Percentiles rank a stretch among this genome's conserved stretches.
Conservation (phyloP, 2,113 vertebrate genomes). For the Eulemur macaco region DNA sequence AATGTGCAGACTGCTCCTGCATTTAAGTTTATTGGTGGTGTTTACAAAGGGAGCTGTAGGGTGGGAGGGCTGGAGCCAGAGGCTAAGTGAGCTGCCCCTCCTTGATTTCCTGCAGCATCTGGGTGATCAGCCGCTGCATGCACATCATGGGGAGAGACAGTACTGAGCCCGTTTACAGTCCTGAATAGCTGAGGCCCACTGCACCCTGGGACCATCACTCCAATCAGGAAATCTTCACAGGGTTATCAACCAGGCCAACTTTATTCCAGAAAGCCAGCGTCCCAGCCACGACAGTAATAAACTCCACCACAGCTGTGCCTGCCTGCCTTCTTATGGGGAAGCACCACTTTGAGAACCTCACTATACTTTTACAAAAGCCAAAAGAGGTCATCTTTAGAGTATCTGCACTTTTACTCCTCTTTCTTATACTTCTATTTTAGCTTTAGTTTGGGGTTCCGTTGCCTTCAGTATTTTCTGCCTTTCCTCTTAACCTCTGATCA, state of each 20-base stretch:
- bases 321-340: conserved; percentile 90
- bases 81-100: background rate
- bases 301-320: conserved; percentile 92
- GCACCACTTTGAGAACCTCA: conserved; percentile 89
- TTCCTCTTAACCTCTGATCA: conserved; percentile 82
- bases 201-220: conserved; percentile 85
- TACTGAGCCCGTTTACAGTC: conserved; percentile 80
- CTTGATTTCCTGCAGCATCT: background rate
- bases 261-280: conserved; percentile 92
- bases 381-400: conserved; percentile 88
- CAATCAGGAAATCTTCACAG: conserved; percentile 92
- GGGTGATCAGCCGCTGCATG: background rate
- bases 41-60: background rate
- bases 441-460: conserved; percentile 91
- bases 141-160: background rate
- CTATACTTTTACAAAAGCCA: conserved; percentile 93
- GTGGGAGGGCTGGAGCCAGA: background rate
- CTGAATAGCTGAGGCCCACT: conserved; percentile 32
- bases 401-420: conserved; percentile 89
- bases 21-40: background rate
- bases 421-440: conserved; percentile 94
- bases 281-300: conserved; percentile 90
- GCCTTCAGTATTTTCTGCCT: conserved; percentile 77
- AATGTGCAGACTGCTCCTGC: background rate
- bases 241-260: conserved; percentile 88